Conservation (phyloP, 2,113 vertebrate species). For the Spheniscus mendiculus region DNA sequence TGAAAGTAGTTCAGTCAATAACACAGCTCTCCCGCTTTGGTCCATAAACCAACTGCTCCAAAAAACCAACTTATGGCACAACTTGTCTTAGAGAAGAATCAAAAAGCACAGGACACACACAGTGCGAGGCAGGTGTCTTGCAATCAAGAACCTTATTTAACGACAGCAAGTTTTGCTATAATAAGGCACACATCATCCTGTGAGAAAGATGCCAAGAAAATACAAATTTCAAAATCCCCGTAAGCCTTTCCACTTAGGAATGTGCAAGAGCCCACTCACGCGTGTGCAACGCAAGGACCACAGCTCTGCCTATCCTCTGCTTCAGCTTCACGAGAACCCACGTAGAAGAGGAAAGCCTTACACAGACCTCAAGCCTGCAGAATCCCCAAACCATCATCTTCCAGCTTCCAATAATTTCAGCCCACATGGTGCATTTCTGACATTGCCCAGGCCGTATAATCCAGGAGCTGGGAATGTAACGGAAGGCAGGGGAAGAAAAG, state of each 20-base stretch:
- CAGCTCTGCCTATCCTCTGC: neutral
- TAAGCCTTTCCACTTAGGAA: neutral
- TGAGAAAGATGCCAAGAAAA: neutral
- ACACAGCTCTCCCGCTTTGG: neutral
- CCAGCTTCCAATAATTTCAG: neutral
- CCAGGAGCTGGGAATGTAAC: neutral
- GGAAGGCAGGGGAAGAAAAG: neutral
- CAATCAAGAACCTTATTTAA: neutral
- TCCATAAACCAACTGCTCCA: neutral
- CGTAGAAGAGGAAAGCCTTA: accelerated
- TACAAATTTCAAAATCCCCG: neutral
- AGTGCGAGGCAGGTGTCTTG: neutral
- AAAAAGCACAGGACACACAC: accelerated
- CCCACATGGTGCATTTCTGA: neutral
- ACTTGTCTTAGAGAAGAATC: neutral
- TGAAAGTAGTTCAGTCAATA: neutral
- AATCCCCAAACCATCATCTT: accelerated
- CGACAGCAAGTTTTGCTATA: neutral
- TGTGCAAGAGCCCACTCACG: accelerated
- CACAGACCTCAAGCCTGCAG: accelerated
- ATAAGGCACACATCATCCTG: neutral
- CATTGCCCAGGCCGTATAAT: accelerated
- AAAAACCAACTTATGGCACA: neutral
- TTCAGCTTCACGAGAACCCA: accelerated
- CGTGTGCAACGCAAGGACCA: accelerated